Evolutionary conservation across 2,797 vertebrate genomes (phyloP).

Genomic region (Lateolabrax maculatus): DNA sequence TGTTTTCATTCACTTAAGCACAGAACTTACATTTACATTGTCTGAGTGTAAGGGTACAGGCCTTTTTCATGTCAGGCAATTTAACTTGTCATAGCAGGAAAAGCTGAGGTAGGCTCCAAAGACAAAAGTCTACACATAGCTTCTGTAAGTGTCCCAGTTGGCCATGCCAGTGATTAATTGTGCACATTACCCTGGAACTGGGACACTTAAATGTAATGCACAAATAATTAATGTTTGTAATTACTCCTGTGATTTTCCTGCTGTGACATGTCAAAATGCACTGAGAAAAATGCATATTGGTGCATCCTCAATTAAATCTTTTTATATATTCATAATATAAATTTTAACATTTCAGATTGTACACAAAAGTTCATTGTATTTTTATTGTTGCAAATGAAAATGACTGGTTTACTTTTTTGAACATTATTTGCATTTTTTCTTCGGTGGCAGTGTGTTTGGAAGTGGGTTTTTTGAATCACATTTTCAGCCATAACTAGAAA

Average conservation of each 20-base stretch:
- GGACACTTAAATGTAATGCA: neutral
- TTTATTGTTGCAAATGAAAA: slow-evolving; percentile 26
- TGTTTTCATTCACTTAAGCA: slow-evolving; percentile 31
- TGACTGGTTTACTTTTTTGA: slow-evolving; percentile 17
- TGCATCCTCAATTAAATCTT: slow-evolving; percentile 4
- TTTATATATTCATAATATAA: slow-evolving; percentile 24
- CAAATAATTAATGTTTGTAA: neutral
- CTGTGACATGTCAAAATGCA: neutral
- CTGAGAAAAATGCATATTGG: neutral
- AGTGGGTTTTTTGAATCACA: slow-evolving; percentile 37
- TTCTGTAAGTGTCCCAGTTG: neutral
- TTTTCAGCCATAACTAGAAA: slow-evolving; percentile 53
- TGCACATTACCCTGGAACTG: neutral
- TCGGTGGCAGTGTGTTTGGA: slow-evolving; percentile 2
- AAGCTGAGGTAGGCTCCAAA: neutral
- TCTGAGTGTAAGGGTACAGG: neutral
- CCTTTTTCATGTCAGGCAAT: neutral
- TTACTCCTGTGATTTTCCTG: slow-evolving; percentile 7
- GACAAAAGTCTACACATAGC: neutral
- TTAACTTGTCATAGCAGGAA: slow-evolving; percentile 21
- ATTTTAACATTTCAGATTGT: slow-evolving; percentile 47
- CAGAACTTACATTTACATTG: neutral
- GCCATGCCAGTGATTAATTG: neutral
- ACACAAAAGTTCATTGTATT: slow-evolving; percentile 31
- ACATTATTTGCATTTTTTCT: neutral